Evolutionary conservation across 2,113 vertebrate species (phyloP), one percentile per base, ranked within the genome.

Genomic region (Tenrec ecaudatus): DNA sequence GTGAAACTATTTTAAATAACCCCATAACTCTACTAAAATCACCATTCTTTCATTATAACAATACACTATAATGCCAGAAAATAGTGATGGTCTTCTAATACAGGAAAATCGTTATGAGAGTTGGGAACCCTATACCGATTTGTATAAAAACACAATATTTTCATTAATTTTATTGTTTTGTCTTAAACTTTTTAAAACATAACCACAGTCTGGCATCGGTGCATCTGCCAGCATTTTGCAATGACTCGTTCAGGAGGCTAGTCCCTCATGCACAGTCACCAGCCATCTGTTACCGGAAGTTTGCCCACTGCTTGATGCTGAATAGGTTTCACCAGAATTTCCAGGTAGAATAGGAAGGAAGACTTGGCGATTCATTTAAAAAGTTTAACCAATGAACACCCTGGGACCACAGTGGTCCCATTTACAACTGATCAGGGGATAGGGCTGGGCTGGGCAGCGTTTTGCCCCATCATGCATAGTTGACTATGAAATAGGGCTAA

Each of bases 141-240:
- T 43, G 9, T 88, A 82, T 58, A 23, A 81, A 93, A 91, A 69
- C 29, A 76, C 2, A 60, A 1, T 38, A 20, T 69, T 89, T 81
- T n/a, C 7, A n/a, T 91, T 80, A 79, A 17, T 84, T 88, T 87
- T 87, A 16, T 5, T 14, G 43, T 62, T 73, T 89, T 89, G 31
- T 76, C 31, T 79, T 91, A 62, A 79, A 31, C 57, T 1, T 6
- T 6, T 86, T 93, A 53, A 93, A 68, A 64, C 0, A 69, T 77
- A 8, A 40, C 43, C 78, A 29, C 4, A 47, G 22, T 14, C 29
- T 60, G 31, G 19, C 31, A 40, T 3, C 2, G 5, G 20, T 20
- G 3, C 20, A 20, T 68, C 33, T 47, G 6, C 38, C 27, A 79
- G 2, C 36, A 68, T 88, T 88, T 43, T 36, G 79, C n/a, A 31